These are phyloP conservation scores for Callipepla californica DNA, from an alignment of 2,113 vertebrate genomes.

Conservation along the genomic window DNA sequence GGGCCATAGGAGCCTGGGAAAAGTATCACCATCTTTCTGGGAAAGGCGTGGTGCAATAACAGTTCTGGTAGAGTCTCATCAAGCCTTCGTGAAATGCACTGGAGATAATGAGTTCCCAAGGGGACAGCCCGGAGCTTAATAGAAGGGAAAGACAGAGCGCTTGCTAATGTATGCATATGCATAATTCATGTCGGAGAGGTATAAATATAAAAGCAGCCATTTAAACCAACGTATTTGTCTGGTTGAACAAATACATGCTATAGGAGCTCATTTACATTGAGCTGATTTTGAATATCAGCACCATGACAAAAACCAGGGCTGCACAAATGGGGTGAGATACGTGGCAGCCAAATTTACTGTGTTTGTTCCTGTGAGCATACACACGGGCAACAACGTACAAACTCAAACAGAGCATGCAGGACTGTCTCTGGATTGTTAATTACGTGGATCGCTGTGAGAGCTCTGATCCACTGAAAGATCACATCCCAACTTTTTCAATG, in stretches of 20 bases:
- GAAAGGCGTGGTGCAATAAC: constrained; percentile 12
- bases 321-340: background rate
- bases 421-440: background rate
- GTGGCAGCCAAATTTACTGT: background rate
- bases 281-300: background rate
- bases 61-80: constrained; percentile 25
- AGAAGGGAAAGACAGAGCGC: background rate
- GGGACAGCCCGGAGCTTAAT: background rate
- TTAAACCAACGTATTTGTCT: constrained; percentile 12
- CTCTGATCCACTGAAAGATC: too few relatives aligned
- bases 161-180: constrained; percentile 16
- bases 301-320: background rate
- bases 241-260: background rate
- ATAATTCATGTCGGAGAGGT: constrained; percentile 49
- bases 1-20: constrained; percentile 11
- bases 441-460: background rate
- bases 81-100: constrained; percentile 8
- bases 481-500: background rate
- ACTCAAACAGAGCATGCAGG: background rate
- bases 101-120: constrained; percentile 56
- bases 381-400: background rate
- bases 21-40: constrained; percentile 38
- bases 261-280: background rate
- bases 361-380: background rate
- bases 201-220: constrained; percentile 32